These are phyloP conservation scores for Oopsacas minuta DNA, from an alignment of 37 sponge, comb jelly and placozoan genomes.

Conservation along the genomic window DNA sequence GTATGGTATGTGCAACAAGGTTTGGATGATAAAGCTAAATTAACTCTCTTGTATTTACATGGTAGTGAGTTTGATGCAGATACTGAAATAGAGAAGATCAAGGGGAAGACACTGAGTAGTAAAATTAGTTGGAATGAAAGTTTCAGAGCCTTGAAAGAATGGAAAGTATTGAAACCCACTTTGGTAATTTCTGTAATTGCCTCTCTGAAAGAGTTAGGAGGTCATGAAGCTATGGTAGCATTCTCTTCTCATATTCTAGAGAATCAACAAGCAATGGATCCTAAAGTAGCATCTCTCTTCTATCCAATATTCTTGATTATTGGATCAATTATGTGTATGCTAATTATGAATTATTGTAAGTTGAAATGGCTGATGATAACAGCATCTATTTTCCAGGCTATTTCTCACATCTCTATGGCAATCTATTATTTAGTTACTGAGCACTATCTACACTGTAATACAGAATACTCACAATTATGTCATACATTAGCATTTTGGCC, in stretches of 20 bases:
- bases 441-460: neutral
- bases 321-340: neutral
- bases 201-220: neutral
- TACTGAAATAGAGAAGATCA: neutral
- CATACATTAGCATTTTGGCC: neutral
- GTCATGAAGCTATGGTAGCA: constrained; percentile 14
- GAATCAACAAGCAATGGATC: neutral
- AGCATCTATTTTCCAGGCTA: neutral
- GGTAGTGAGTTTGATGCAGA: neutral
- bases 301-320: constrained; percentile 1
- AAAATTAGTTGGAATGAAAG: neutral
- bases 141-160: neutral
- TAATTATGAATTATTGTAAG: neutral
- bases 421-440: neutral
- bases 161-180: neutral
- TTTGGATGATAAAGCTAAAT: neutral
- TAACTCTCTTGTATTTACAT: neutral
- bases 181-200: neutral
- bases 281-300: constrained; percentile 14
- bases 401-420: constrained; percentile 11
- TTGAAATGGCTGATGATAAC: neutral
- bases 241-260: constrained; percentile 5
- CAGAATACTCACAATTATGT: neutral
- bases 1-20: neutral
- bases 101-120: neutral